Percentiles rank a stretch among this genome's conserved stretches.
phyloP scores from a whole-genome alignment of 2,888 invertebrate species.

The Andrena fulva region DNA sequence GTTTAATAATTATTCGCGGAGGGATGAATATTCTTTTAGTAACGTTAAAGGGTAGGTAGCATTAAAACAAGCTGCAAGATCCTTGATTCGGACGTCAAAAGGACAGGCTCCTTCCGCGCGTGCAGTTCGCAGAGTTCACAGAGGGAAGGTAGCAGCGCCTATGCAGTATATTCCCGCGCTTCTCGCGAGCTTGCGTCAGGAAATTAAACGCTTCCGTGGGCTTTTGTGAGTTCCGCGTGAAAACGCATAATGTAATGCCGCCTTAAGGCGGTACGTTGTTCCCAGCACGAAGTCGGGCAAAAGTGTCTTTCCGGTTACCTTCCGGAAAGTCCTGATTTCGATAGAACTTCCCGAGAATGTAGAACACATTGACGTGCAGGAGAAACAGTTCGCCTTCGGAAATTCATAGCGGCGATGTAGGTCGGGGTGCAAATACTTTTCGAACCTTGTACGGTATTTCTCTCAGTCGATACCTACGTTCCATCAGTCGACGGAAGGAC shows the following conservation, averaged over 20 bases:
- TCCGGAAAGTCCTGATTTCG: conserved; percentile 21
- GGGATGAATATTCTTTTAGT: too few relatives aligned
- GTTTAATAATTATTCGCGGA: too few relatives aligned
- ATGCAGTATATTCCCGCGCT: conserved; percentile 27
- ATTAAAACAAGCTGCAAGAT: neutral
- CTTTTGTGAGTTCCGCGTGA: conserved; percentile 71
- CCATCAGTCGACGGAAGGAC: neutral
- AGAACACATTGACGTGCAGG: neutral
- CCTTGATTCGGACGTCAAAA: neutral
- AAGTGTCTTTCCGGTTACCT: conserved; percentile 31
- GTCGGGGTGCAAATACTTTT: neutral
- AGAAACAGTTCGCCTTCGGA: neutral
- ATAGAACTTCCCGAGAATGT: conserved; percentile 16
- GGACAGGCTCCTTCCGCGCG: neutral
- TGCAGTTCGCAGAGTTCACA: conserved; percentile 9
- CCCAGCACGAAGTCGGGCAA: conserved; percentile 28
- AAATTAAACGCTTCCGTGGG: conserved; percentile 70
- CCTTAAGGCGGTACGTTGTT: conserved; percentile 56
- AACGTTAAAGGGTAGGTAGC: too few relatives aligned
- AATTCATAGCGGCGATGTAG: too few relatives aligned
- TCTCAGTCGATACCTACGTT: neutral
- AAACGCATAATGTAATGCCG: conserved; percentile 63
- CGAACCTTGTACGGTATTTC: neutral
- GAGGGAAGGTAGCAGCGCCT: neutral
- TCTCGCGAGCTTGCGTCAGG: conserved; percentile 41